A percentile compares a stretch with the other conserved stretches of the same genome.
These are phyloP conservation scores for Pseudomugil gertrudae DNA, from an alignment of 2,797 vertebrate genomes.

Conservation along the genomic window DNA sequence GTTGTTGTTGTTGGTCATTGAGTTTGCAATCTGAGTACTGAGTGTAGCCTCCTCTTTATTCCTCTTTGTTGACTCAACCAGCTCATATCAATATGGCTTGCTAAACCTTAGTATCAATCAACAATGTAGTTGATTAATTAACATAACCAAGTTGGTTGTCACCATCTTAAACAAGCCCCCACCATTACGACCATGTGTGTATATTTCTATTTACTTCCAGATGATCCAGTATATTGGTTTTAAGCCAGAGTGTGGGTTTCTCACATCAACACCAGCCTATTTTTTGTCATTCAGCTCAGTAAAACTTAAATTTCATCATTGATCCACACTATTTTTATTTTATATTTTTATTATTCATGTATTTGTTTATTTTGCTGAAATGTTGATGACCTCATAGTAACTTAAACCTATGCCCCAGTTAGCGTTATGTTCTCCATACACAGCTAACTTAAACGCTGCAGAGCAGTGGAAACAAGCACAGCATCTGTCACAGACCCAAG, in stretches of 20 bases:
- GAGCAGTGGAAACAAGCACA: not conserved
- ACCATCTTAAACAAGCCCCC: too few species aligned
- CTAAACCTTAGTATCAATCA: slow-evolving; percentile 34
- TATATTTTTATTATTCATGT: too few species aligned
- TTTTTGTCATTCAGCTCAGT: slow-evolving; percentile 44
- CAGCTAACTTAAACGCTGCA: slow-evolving; percentile 43
- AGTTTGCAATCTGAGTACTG: not conserved
- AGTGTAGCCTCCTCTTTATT: not conserved
- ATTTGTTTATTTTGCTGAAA: slow-evolving; percentile 25
- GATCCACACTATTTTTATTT: slow-evolving; percentile 9
- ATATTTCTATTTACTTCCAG: slow-evolving; percentile 29
- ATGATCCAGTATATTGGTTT: too few species aligned
- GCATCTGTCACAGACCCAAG: slow-evolving; percentile 1
- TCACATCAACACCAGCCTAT: slow-evolving; percentile 31
- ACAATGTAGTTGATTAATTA: slow-evolving; percentile 10
- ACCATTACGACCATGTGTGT: not conserved
- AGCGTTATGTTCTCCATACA: slow-evolving; percentile 45
- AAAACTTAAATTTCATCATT: slow-evolving; percentile 50
- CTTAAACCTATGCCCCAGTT: slow-evolving; percentile 67
- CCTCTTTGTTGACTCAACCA: slow-evolving; percentile 12
- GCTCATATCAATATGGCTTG: slow-evolving; percentile 37
- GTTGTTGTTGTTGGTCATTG: not conserved
- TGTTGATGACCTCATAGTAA: slow-evolving; percentile 49
- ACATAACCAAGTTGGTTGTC: slow-evolving; percentile 15
- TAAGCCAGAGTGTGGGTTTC: slow-evolving; percentile 47